Conservation (phyloP, 2,113 vertebrate genomes). For the Nematolebias whitei region DNA sequence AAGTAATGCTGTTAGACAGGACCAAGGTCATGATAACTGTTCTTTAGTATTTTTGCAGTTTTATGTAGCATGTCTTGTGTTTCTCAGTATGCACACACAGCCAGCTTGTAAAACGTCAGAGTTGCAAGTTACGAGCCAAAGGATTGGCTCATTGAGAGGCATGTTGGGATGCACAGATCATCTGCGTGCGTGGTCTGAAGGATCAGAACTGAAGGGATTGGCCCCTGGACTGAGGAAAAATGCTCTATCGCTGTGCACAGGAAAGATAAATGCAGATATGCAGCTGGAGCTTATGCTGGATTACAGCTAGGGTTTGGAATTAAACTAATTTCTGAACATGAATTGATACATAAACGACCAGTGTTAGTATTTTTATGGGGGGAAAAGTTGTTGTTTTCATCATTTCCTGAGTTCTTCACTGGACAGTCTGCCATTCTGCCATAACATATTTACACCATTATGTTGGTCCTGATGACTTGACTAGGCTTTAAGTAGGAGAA, state of each 20-base stretch:
- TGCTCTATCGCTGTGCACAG: slow-evolving; percentile 28
- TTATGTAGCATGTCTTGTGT: slow-evolving; percentile 19
- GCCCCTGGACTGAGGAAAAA: slow-evolving; percentile 26
- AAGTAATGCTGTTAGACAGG: slow-evolving; percentile 13
- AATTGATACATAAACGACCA: background rate
- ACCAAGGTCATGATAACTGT: slow-evolving; percentile 17
- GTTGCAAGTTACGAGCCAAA: slow-evolving; percentile 57
- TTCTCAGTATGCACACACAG: slow-evolving; percentile 32
- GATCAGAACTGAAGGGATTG: slow-evolving; percentile 49
- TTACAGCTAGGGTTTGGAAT: slow-evolving; percentile 8
- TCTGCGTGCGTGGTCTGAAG: slow-evolving; percentile 54
- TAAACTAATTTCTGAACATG: background rate
- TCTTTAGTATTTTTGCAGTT: slow-evolving; percentile 30
- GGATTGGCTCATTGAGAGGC: slow-evolving; percentile 49
- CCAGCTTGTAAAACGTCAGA: slow-evolving; percentile 54
- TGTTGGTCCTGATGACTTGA: too few relatives aligned
- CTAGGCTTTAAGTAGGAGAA: too few relatives aligned
- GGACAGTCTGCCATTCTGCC: too few relatives aligned
- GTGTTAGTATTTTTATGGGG: too few relatives aligned
- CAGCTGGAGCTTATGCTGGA: slow-evolving; percentile 40
- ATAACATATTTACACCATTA: too few relatives aligned
- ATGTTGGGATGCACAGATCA: slow-evolving; percentile 53
- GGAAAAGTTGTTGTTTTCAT: background rate
- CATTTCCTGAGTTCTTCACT: too few relatives aligned
- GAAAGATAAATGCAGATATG: slow-evolving; percentile 5